Conservation (phyloP, 92 coral and sea anemone genomes). For the Anthopleura xanthogrammica region DNA sequence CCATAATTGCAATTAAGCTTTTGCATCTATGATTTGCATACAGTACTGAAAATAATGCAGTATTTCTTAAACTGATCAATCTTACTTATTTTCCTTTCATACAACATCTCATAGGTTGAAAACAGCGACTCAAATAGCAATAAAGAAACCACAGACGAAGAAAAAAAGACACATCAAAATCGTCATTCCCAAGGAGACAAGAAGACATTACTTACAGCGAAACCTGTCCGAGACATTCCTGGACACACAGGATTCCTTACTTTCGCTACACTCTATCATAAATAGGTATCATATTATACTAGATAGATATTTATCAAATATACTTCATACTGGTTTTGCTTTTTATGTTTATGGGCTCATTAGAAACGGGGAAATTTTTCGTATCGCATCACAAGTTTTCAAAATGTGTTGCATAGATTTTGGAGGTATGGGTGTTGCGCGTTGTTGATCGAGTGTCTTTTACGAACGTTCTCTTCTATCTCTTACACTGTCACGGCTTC, state of each 20-base stretch:
- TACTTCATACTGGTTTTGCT: not conserved
- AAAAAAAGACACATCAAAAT: not conserved
- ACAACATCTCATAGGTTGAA: not conserved
- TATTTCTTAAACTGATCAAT: not conserved
- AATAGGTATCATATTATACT: not conserved
- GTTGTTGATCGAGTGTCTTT: not conserved
- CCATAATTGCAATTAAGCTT: too few species aligned
- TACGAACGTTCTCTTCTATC: not conserved
- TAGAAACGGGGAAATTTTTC: too few species aligned
- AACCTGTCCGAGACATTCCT: slow-evolving; percentile 72
- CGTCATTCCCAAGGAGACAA: slow-evolving; percentile 33
- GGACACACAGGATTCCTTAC: slow-evolving; percentile 98
- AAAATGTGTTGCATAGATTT: too few species aligned
- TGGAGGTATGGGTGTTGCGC: not conserved
- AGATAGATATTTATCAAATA: not conserved
- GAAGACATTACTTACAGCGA: slow-evolving; percentile 67
- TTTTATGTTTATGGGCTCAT: too few species aligned
- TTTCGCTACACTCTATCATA: slow-evolving; percentile 73
- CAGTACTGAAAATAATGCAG: too few species aligned
- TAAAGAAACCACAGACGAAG: not conserved
- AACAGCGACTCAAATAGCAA: not conserved
- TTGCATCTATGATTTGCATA: not conserved
- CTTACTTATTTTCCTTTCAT: not conserved
- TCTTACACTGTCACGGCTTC: too few species aligned
- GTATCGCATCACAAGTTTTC: too few species aligned